phyloP scores from a whole-genome alignment of 2,888 invertebrate genomes.

The Drosophila sordidapex region DNA sequence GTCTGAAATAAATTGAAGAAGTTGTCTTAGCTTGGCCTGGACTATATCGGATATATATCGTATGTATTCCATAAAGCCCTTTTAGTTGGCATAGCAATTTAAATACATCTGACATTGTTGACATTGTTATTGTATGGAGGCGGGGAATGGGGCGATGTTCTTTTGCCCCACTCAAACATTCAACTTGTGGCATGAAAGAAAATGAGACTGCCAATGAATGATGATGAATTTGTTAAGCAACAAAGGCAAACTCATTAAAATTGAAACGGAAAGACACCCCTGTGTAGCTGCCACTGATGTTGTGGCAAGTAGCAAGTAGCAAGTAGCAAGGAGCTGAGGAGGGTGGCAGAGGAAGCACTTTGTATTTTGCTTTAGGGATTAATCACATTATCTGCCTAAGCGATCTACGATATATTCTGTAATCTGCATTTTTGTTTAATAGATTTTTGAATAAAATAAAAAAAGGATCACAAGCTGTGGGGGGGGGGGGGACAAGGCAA shows the following conservation, averaged over 20 bases:
- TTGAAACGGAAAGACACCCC: background rate
- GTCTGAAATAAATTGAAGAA: background rate
- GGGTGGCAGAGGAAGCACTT: background rate
- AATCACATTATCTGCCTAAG: background rate
- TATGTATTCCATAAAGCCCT: background rate
- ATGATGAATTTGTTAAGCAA: conserved; percentile 4
- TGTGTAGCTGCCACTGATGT: background rate
- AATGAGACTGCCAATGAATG: background rate
- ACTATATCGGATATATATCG: background rate
- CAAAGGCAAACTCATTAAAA: conserved; percentile 3
- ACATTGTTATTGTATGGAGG: background rate
- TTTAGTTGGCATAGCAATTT: background rate
- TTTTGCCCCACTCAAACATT: background rate
- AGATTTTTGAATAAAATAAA: background rate
- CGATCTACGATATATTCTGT: background rate
- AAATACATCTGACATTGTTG: background rate
- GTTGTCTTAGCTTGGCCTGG: too few relatives aligned
- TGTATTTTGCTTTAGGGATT: conserved; percentile 3
- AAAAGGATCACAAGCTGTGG: background rate
- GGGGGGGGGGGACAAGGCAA: background rate
- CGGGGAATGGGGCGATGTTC: background rate
- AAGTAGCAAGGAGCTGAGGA: background rate
- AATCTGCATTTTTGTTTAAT: background rate
- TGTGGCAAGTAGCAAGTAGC: background rate
- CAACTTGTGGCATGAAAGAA: background rate